Evolutionary conservation across 2,888 invertebrate species (phyloP), one percentile per base, ranked within the genome.

Genomic region (Dicyrtoma fusca): DNA sequence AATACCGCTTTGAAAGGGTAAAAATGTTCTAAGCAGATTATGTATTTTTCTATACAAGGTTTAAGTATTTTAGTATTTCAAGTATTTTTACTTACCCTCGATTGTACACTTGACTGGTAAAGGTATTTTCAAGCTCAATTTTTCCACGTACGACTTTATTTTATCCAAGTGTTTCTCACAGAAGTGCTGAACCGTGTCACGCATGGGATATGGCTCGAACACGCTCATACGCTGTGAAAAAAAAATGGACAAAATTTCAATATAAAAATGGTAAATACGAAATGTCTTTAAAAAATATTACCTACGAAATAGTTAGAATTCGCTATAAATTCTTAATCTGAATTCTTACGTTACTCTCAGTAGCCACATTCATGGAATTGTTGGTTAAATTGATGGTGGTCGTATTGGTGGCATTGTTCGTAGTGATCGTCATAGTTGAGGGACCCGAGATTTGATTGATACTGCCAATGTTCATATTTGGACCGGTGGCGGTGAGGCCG

Each of bases 131-230:
- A 92, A 86, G 34, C 91, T 91, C 5, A 95, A 89, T 82, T 92
- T 92, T 80, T 92, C 91, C 91, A 97, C 95, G 82, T 93, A 97
- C 21, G 89, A 87, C 83, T 94, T 92, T 72, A 97, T 96, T 83
- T 95, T 95, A 79, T 92, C 91, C 77, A 95, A 85, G 83, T 97
- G 95, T 84, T 97, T 96, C 84, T 95, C 95, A 84, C 96, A 96
- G 84, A 97, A 97, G 84, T 96, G 95, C 82, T 95, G 94, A 51
- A 97, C 94, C 0, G 93, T 92, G 83, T 94, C 93, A 25, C 92
- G 84, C 92, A 93, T 92, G n/a, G 92, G 92, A 81, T 91, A 93
- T 3, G 94, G 93, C 84, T 94, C 93, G 84, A 93, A 93, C 66
- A 92, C 92, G 82, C 91, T 91, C 84, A 92, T 92, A 74, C 92